Conservation (phyloP, 1,140 invertebrate genomes). For the Ladona fulva region DNA sequence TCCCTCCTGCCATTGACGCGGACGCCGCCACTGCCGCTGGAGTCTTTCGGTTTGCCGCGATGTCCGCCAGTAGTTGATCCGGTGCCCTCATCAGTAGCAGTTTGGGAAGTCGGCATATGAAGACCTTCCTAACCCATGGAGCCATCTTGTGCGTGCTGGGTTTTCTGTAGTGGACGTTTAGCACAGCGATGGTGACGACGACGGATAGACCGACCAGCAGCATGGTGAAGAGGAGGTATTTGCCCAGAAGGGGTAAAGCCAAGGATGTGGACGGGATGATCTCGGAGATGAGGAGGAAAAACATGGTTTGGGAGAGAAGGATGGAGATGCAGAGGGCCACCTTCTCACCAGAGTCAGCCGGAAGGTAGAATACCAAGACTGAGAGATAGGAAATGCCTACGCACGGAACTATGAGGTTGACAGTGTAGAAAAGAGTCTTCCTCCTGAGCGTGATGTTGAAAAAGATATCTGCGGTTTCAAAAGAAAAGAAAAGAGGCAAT, state of each 20-base stretch:
- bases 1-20: neutral
- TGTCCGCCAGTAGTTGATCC: conserved; percentile 65
- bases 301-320: conserved; percentile 96
- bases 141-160: conserved; percentile 97
- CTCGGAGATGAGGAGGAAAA: conserved; percentile 95
- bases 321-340: conserved; percentile 98
- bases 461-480: conserved; percentile 72
- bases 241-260: conserved; percentile 90
- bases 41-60: conserved; percentile 49
- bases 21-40: neutral
- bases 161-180: conserved; percentile 99
- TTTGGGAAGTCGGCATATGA: conserved; percentile 76
- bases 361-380: conserved; percentile 92
- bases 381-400: conserved; percentile 88
- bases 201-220: conserved; percentile 93
- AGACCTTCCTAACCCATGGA: conserved; percentile 80
- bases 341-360: conserved; percentile 97
- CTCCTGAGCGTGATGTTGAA: conserved; percentile 94
- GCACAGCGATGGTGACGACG: conserved; percentile 91
- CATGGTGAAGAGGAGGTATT: conserved; percentile 99
- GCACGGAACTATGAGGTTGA: conserved; percentile 89
- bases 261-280: conserved; percentile 98
- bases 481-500: conserved; percentile 2
- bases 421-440: conserved; percentile 93
- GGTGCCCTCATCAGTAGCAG: conserved; percentile 77